Evolutionary conservation across 2,888 invertebrate genomes (phyloP), one percentile per base, ranked within the genome.

Genomic region (Congeria kusceri): DNA sequence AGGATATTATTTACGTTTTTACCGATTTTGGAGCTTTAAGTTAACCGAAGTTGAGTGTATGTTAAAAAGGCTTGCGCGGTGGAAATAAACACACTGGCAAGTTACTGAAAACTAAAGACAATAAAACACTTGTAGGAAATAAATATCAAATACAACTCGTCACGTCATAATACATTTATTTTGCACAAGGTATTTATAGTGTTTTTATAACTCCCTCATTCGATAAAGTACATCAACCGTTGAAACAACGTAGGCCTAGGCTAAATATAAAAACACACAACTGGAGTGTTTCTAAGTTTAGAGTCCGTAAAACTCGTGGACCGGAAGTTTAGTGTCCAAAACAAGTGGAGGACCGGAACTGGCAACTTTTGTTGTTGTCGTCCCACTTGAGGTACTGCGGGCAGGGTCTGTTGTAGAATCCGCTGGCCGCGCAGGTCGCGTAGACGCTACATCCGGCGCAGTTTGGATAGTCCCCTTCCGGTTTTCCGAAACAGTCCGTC

Each of bases 401-500:
- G 80, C 89, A 89, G 9, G 84, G 86, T 47, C 85, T 64, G 18
- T 68, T 70, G 67, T 81, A 86, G 13, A 82, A 57, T 0, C 82
- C 84, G 46, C 87, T 88, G 5, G 72, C 73, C 23, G 86, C 83
- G 68, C 89, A 89, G 11, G 87, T 87, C 3, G 81, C 70, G 63
- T 86, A 87, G n/a, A 80, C 78, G 47, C 83, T 64, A 72, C 89
- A 89, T 0, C 87, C 86, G n/a, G 23, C 67, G 59, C 89, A 89
- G 3, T 82, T 80, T 57, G 83, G 87, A 64, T 87, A 87, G 72
- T 89, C 86, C 0, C 87, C 89, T 25, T 83, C 74, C 18, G 65
- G 63, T 32, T 66, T 73, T 20, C 61, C 47, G 9, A 11, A 47
- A 70, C 87, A 88, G 47, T 83, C 77, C 1, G 64, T 23, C 3